These are phyloP conservation scores for Scolopax rusticola DNA, from an alignment of 2,797 vertebrate genomes.

Conservation along the genomic window DNA sequence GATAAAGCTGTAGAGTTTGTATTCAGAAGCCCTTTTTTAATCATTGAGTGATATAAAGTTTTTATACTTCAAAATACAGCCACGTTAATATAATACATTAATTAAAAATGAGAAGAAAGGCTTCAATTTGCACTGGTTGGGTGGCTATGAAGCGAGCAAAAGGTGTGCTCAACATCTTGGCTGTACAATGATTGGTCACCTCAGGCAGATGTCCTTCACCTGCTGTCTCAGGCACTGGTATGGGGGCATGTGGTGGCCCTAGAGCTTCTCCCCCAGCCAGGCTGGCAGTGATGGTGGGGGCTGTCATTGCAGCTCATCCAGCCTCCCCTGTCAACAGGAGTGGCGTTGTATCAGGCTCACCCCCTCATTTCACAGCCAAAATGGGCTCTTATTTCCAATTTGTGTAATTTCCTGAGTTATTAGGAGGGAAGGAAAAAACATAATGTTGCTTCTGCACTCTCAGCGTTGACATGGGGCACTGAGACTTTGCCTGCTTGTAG, in stretches of 20 bases:
- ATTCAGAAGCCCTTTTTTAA: not conserved
- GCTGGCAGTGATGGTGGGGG: conserved; percentile 82
- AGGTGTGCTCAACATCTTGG: conserved; percentile 39
- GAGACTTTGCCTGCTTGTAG: not conserved
- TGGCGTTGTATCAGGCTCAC: conserved; percentile 17
- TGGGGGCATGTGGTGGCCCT: conserved; percentile 77
- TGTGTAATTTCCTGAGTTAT: not conserved
- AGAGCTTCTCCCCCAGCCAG: conserved; percentile 81
- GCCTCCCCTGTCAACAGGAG: conserved; percentile 79
- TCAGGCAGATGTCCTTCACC: conserved; percentile 79
- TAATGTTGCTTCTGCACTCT: not conserved
- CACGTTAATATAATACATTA: not conserved
- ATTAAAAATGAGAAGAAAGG: not conserved
- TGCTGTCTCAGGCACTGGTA: conserved; percentile 73
- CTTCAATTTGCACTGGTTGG: not conserved
- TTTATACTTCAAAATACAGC: not conserved
- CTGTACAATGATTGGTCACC: conserved; percentile 83
- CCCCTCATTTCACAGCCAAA: not conserved
- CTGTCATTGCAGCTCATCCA: conserved; percentile 85
- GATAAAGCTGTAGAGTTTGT: not conserved
- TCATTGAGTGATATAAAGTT: not conserved
- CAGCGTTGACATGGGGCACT: not conserved
- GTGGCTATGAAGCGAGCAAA: not conserved
- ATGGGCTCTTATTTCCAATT: conserved; percentile 26
- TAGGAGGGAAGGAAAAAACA: not conserved